Evolutionary conservation across 2,797 vertebrate species (phyloP), one percentile per base, ranked within the genome.

Genomic region (Nyctalus aviator): DNA sequence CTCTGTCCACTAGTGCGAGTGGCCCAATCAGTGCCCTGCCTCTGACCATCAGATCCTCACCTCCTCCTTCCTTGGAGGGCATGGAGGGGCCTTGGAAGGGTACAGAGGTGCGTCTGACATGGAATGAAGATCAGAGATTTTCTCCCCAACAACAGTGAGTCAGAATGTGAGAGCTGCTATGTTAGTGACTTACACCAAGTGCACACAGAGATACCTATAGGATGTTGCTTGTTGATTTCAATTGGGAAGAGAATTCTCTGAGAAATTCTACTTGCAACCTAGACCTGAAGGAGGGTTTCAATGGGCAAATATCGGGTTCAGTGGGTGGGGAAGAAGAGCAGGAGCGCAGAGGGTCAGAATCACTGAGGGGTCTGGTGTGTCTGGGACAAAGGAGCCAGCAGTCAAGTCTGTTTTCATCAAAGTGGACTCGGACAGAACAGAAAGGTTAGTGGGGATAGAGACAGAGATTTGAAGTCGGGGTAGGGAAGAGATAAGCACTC

Each of bases 311-410:
- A 25, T 41, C 32, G 79, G 20, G 21, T n/a, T 62, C 59, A 30
- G 59, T 68, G 25, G 2, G 55, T 35, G 10, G 13, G 21, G 48
- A 57, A 23, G 32, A 46, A 21, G 8, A 13, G 15, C 64, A 48
- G 17, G 46, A 8, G 37, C 14, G 2, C 9, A 15, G 48, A 14
- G 15, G n/a, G 12, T 50, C 35, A 7, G 57, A 46, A 41, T 23
- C 25, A 25, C 3, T 2, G 68, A 88, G 1, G 3, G 50, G 13
- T 0, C 1, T 18, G 46, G n/a, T 13, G 17, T 2, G 12, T 32
- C 88, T 2, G 41, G 57, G 59, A 46, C 30, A 23, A 59, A 73
- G 27, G 30, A 64, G 20, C 5, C 11, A 5, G n/a, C 25, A 18
- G 23, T 27, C 21, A 55, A 88, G 53, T 1, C 35, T 48, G 21